These are phyloP conservation scores for Bombus impatiens DNA, from an alignment of 1,140 invertebrate genomes.

Conservation along the genomic window DNA sequence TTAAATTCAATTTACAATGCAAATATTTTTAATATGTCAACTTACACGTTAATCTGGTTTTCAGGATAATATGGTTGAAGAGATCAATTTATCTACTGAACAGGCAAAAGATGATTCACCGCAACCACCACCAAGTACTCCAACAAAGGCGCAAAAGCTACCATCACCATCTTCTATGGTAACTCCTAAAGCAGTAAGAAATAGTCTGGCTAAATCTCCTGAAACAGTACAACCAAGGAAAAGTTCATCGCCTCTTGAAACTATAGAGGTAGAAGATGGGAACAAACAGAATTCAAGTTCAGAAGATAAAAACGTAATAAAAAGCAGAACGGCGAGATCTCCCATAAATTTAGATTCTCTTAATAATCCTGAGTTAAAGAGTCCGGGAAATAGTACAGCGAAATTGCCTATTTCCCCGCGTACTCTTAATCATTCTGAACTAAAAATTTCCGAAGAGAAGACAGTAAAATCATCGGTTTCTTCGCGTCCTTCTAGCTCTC, in stretches of 20 bases:
- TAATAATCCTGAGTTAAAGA: not conserved
- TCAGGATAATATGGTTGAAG: constrained; percentile 20
- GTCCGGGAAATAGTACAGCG: not conserved
- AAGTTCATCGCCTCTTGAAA: not conserved
- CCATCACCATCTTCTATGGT: constrained; percentile 54
- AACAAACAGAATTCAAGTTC: constrained; percentile 40
- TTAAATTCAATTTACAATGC: not conserved
- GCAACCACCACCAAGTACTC: constrained; percentile 72
- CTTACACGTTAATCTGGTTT: constrained; percentile 9
- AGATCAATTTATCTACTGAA: not conserved
- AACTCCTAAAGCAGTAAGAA: constrained; percentile 72
- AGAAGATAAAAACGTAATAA: constrained; percentile 31
- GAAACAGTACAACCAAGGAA: constrained; percentile 66
- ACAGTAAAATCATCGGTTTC: not conserved
- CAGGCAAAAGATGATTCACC: constrained; percentile 51
- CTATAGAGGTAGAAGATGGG: constrained; percentile 2
- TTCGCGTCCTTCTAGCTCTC: not conserved
- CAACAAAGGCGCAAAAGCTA: constrained; percentile 52
- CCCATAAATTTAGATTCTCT: not conserved
- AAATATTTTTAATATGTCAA: not conserved
- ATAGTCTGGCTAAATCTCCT: constrained; percentile 74
- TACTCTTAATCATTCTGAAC: not conserved
- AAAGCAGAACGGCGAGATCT: constrained; percentile 27
- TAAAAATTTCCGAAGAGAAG: not conserved
- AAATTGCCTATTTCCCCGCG: not conserved